phyloP scores from a whole-genome alignment of 2,888 invertebrate species.

The Eristalis intricaria region DNA sequence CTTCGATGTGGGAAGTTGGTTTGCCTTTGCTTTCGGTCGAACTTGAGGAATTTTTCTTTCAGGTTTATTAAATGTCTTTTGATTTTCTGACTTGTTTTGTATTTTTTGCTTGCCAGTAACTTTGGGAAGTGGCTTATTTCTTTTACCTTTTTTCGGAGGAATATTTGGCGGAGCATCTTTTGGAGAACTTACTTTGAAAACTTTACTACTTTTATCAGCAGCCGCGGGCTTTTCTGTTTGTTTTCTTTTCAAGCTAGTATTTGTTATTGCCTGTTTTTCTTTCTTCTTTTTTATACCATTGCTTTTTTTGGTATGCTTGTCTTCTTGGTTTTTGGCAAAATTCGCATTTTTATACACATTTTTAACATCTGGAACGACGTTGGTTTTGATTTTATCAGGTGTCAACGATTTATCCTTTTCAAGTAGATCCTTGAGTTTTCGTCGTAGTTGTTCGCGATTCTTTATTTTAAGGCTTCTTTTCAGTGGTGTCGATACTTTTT shows the following conservation, averaged over 20 bases:
- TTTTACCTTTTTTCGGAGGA: neutral
- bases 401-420: slow-evolving; percentile 22
- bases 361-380: neutral
- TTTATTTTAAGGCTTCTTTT: slow-evolving; percentile 1
- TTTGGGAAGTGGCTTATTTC: neutral
- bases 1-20: neutral
- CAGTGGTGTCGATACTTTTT: neutral
- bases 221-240: neutral
- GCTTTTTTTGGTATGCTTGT: neutral
- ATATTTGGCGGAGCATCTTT: neutral
- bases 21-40: neutral
- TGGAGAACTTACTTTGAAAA: neutral
- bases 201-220: neutral
- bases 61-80: neutral
- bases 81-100: neutral
- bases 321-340: neutral
- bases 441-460: slow-evolving; percentile 38
- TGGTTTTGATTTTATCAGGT: neutral
- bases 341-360: neutral
- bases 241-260: neutral
- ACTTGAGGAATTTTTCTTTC: neutral
- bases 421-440: slow-evolving; percentile 34
- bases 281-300: neutral
- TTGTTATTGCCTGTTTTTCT: neutral
- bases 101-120: neutral